Percentiles rank a stretch among this genome's conserved stretches.
Conservation (phyloP, 2,888 invertebrate species). For the Eupithecia abbreviata region DNA sequence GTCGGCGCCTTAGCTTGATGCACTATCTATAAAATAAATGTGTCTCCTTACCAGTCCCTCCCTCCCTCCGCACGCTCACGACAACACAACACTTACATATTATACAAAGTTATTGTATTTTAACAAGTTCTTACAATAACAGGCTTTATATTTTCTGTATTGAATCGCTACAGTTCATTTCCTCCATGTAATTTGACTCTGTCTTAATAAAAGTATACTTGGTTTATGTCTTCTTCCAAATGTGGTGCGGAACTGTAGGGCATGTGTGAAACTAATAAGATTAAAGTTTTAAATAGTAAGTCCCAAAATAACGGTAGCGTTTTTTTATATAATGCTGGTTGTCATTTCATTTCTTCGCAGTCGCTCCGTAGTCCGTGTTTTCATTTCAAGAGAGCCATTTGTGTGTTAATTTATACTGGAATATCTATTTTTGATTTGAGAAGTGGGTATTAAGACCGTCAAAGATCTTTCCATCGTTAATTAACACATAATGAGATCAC, state of each 20-base stretch:
- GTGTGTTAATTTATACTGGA: constrained; percentile 20
- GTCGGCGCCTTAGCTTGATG: constrained; percentile 60
- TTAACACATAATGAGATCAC: constrained; percentile 4
- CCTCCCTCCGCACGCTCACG: constrained; percentile 26
- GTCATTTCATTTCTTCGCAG: constrained; percentile 49
- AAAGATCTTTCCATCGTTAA: background rate
- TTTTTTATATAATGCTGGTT: constrained; percentile 42
- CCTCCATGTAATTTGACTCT: constrained; percentile 18
- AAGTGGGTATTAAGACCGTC: background rate
- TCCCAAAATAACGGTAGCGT: constrained; percentile 51
- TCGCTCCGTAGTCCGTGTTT: constrained; percentile 44
- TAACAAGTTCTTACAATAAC: background rate
- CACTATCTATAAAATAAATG: constrained; percentile 60
- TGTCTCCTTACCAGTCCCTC: constrained; percentile 44
- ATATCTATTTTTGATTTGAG: constrained; percentile 29
- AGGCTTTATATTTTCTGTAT: background rate
- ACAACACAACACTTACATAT: constrained; percentile 6
- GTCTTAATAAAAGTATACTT: background rate
- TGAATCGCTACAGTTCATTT: background rate
- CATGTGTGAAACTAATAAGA: constrained; percentile 52
- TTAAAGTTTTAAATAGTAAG: constrained; percentile 55
- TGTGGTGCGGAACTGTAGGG: constrained; percentile 42
- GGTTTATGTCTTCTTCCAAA: constrained; percentile 14
- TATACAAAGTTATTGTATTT: constrained; percentile 10
- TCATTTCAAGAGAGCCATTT: constrained; percentile 44